Percentiles rank a stretch among this genome's conserved stretches.
These are phyloP conservation scores for Candidula unifasciata DNA, from an alignment of 2,888 invertebrate species.

Conservation along the genomic window DNA sequence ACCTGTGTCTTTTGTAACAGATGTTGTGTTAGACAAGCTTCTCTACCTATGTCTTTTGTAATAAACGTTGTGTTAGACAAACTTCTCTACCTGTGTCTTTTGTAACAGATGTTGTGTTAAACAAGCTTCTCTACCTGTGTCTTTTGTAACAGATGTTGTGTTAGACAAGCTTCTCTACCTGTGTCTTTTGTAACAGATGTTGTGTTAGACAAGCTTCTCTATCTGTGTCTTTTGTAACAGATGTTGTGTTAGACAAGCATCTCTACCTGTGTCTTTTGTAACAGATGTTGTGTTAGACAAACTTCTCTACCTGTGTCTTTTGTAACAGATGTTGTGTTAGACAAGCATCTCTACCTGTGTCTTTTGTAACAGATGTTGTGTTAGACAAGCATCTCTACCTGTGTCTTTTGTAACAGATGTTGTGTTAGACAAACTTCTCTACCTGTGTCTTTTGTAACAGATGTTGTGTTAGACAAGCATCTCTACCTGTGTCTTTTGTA, in stretches of 20 bases:
- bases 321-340: conserved; percentile 63
- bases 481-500: conserved; percentile 69
- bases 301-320: conserved; percentile 67
- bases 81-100: conserved; percentile 67
- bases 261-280: conserved; percentile 69
- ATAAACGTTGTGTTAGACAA: conserved; percentile 60
- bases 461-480: conserved; percentile 54
- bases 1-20: conserved; percentile 72
- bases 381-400: conserved; percentile 56
- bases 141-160: conserved; percentile 68
- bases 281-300: conserved; percentile 60
- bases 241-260: conserved; percentile 54
- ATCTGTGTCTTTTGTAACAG: conserved; percentile 72
- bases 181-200: conserved; percentile 71
- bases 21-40: conserved; percentile 54
- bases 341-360: conserved; percentile 62
- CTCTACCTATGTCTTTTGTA: conserved; percentile 69
- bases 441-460: conserved; percentile 72
- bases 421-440: conserved; percentile 34
- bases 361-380: conserved; percentile 68
- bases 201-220: conserved; percentile 35
- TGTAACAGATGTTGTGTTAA: conserved; percentile 63
- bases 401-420: conserved; percentile 71
- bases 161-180: conserved; percentile 56
- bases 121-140: conserved; percentile 62